Conservation (phyloP, 2,888 invertebrate species). For the Catocala sponsa region DNA sequence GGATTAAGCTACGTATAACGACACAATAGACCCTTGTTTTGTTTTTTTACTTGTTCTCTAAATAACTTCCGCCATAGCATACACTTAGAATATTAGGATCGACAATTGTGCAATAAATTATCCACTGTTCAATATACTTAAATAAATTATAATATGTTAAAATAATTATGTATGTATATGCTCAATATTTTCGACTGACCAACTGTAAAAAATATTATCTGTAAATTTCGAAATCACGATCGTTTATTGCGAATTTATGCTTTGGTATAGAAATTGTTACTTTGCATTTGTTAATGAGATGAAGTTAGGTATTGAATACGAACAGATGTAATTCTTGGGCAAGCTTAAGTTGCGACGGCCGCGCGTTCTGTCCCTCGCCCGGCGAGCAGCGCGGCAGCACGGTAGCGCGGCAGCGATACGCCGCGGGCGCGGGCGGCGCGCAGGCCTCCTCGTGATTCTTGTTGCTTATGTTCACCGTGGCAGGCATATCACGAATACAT, state of each 20-base stretch:
- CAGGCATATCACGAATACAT: constrained; percentile 50
- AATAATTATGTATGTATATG: constrained; percentile 69
- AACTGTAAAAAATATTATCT: constrained; percentile 80
- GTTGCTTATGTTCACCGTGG: constrained; percentile 35
- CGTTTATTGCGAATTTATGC: constrained; percentile 62
- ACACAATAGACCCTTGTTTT: constrained; percentile 67
- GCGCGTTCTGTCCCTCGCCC: constrained; percentile 6
- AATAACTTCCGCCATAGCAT: constrained; percentile 70
- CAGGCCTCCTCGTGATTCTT: constrained; percentile 21
- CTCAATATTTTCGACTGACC: constrained; percentile 87
- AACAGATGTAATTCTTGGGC: constrained; percentile 35
- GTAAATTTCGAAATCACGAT: constrained; percentile 58
- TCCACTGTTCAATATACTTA: constrained; percentile 69
- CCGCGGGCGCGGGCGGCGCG: background rate
- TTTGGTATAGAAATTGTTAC: constrained; percentile 49
- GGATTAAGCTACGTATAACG: constrained; percentile 71
- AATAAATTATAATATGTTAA: constrained; percentile 67
- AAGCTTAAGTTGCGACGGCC: constrained; percentile 32
- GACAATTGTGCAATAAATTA: constrained; percentile 83
- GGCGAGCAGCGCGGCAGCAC: too few relatives aligned
- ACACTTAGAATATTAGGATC: constrained; percentile 73
- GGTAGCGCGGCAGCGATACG: too few relatives aligned
- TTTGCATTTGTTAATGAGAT: constrained; percentile 34
- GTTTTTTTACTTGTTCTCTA: constrained; percentile 63
- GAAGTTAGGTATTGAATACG: constrained; percentile 25